Evolutionary conservation across 2,888 invertebrate genomes (phyloP), one percentile per base, ranked within the genome.

Genomic region (Clostera curtula): DNA sequence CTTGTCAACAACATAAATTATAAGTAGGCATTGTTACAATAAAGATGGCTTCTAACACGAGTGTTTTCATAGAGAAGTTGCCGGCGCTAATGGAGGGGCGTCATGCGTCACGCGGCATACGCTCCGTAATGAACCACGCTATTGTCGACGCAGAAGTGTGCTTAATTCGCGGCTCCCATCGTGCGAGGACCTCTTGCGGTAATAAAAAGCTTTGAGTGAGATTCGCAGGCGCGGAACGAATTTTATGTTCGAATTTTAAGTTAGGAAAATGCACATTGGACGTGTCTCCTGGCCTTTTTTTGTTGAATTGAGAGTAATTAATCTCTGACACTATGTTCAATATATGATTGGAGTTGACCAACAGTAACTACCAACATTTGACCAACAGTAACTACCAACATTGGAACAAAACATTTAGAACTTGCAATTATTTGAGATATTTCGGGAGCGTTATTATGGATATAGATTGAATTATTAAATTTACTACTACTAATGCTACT

Each of bases 71-170:
- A 66, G 68, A 61, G 52, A 70, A 66, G 62, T 70, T 69, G 60
- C 62, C 60, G 71, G 61, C 51, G 52, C 64, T 73, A 74, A 73
- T 74, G 75, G 69, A 54, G 66, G 75, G 79, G 76, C 65, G 79
- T 72, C 76, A 76, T 72, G 79, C 69, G 49, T 66, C 65, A 64
- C 70, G 75, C 70, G 69, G 65, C 80, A 72, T 74, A 74, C 76
- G 80, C 42, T 65, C 72, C 58, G 61, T 80, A 80, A 82, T 80
- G 79, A 80, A 80, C 64, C 64, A 50, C 59, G 65, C 72, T 67
- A 74, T 80, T 79, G 77, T 79, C 69, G 57, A 54, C 57, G 56
- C 56, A 67, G 62, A 64, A 79, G 76, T 65, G 70, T 67, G 63
- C 74, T 71, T 70, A 67, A 73, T 71, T 68, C 66, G 65, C 55